These are phyloP conservation scores for Lamproptera curius DNA, from an alignment of 2,888 invertebrate species.

Conservation along the genomic window DNA sequence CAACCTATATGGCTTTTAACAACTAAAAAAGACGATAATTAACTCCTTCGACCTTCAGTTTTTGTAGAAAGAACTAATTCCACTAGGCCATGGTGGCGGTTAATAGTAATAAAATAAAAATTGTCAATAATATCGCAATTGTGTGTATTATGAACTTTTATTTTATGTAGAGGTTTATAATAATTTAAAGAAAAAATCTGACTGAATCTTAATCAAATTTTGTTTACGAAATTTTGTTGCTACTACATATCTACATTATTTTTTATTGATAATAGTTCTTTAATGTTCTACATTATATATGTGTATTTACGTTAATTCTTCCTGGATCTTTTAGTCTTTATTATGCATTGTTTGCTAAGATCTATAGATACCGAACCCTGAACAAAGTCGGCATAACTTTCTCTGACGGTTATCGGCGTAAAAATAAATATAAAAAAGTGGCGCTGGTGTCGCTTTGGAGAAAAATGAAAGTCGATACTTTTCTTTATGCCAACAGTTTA, in stretches of 20 bases:
- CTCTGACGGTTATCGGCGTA: constrained; percentile 8
- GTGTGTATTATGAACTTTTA: no score
- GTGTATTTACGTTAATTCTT: not conserved
- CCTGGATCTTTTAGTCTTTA: not conserved
- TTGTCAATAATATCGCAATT: no score
- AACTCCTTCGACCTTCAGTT: no score
- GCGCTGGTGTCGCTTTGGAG: not conserved
- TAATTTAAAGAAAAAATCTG: no score
- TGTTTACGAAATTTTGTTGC: not conserved
- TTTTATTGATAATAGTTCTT: not conserved
- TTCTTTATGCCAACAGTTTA: not conserved
- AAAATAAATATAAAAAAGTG: not conserved
- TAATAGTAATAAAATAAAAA: no score
- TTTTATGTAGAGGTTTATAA: no score
- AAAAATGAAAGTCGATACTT: constrained; percentile 5
- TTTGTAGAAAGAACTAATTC: no score
- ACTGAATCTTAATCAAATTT: no score
- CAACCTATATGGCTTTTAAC: no score
- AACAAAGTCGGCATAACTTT: constrained; percentile 10
- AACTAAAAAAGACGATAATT: no score
- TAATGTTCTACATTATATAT: not conserved
- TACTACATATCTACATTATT: not conserved
- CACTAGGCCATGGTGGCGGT: no score
- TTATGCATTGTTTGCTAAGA: not conserved
- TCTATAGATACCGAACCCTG: not conserved